phyloP scores from a whole-genome alignment of 2,797 vertebrate genomes.

The Moxostoma hubbsi region DNA sequence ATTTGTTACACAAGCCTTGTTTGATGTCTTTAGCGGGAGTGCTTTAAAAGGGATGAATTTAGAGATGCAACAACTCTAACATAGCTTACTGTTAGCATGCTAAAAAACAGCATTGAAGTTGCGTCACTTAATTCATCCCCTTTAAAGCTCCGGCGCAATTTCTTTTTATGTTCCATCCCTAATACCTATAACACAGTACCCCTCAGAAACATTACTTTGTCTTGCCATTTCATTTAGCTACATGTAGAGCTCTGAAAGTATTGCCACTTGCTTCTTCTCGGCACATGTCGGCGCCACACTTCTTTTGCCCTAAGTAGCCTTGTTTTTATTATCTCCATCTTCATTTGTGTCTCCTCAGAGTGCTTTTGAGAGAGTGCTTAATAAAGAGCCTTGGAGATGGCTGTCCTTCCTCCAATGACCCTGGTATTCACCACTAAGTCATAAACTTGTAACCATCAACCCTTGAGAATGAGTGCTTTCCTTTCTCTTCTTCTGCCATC shows the following conservation, averaged over 20 bases:
- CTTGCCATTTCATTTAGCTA: slow-evolving; percentile 16
- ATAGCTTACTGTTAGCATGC: too few species aligned
- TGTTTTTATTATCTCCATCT: slow-evolving; percentile 31
- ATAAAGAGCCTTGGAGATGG: slow-evolving; percentile 72
- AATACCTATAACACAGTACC: too few species aligned
- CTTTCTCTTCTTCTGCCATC: slow-evolving; percentile 17
- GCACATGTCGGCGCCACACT: background rate
- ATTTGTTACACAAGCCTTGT: too few species aligned
- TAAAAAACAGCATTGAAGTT: too few species aligned
- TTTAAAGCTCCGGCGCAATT: too few species aligned
- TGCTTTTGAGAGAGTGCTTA: slow-evolving; percentile 55
- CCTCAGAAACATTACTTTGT: background rate
- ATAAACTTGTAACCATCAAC: slow-evolving; percentile 60
- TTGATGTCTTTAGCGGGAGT: too few species aligned
- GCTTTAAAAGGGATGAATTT: too few species aligned
- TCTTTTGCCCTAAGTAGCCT: slow-evolving; percentile 14
- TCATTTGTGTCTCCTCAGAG: slow-evolving; percentile 18
- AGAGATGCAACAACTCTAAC: too few species aligned
- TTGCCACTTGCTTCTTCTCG: background rate
- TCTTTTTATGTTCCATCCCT: too few species aligned
- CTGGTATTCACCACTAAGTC: slow-evolving; percentile 68
- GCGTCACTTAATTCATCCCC: too few species aligned
- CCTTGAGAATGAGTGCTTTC: slow-evolving; percentile 48
- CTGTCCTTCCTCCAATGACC: slow-evolving; percentile 70
- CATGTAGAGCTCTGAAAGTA: slow-evolving; percentile 5